A percentile compares a stretch with the other conserved stretches of the same genome.
These are phyloP conservation scores for Hanleya hanleyi DNA, from an alignment of 2,888 invertebrate species.

Conservation along the genomic window DNA sequence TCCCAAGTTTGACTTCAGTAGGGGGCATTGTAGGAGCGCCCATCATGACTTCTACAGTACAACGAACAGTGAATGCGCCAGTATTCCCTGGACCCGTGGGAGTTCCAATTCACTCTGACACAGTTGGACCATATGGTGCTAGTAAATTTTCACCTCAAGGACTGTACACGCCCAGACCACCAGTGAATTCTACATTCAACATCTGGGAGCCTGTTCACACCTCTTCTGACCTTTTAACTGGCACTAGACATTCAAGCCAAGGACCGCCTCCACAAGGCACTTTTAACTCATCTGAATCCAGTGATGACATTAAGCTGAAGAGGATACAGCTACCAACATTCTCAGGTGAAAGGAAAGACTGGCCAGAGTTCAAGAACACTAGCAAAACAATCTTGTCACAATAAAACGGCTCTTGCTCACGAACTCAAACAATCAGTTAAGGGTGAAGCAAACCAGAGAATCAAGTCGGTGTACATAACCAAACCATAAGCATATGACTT, in stretches of 20 bases:
- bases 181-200: background rate
- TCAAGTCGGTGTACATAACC: background rate
- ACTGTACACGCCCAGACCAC: background rate
- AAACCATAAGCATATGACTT: background rate
- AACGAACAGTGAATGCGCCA: no score
- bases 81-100: no score
- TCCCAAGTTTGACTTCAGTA: no score
- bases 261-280: no score
- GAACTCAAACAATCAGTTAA: background rate
- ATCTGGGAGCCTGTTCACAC: no score
- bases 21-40: background rate
- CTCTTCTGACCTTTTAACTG: no score
- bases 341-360: conserved; percentile 7
- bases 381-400: background rate
- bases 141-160: background rate
- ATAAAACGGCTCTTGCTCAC: background rate
- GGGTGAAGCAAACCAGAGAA: background rate
- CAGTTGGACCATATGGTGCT: background rate
- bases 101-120: no score
- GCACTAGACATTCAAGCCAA: no score
- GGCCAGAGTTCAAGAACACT: conserved; percentile 11
- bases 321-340: conserved; percentile 1
- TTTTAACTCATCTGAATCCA: no score
- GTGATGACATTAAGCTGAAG: background rate
- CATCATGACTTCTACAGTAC: background rate